Base-by-base conservation (phyloP, 2,888 invertebrate genomes). In the Eudemis profundana region DNA sequence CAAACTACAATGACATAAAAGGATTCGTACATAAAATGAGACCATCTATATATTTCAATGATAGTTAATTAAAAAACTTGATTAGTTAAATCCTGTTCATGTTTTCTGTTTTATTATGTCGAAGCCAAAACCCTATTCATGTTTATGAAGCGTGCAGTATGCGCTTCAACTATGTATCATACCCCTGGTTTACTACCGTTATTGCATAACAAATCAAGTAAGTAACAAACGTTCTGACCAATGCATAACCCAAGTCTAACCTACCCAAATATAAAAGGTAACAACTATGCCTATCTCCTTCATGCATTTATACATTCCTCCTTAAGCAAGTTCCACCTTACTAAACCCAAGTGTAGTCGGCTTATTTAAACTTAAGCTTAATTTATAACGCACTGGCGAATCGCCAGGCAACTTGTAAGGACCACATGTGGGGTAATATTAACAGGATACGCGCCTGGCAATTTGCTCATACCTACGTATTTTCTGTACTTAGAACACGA, bases 351-450 rank as follows among this genome's bases (percentile, higher is more conserved):
- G 50, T 59, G 57, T 42, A 51, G 53, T 23, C 15, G 56, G 64
- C 64, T 64, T 64, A 64, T 64, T 64, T 64, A 64, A 64, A 64
- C 50, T 59, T 50, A 64, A 64, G 64, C 33, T 23, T 64, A 59
- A 64, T 64, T 64, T 64, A 64, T 64, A 64, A 2, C 29, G 27
- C 23, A 59, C 50, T 64, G 63, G 63, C 57, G 33, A 42, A 14
- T 33, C 15, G 63, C 63, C 63, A 64, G 57, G 50, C 57, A 57
- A 64, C 49, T 57, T 57, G 33, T 44, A 56, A 33, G 42, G 63
- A 51, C 57, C 57, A 44, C 64, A 44, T 64, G 64, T 59, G 57
- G 57, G 23, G 49, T 50, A 42, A 61, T 51, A 29, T 49, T 42
- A 42, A 42, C 14, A 19, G 38, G 21, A 38, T 17, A 21, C 36